A percentile compares a stretch with the other conserved stretches of the same genome.
Evolutionary conservation across 1,140 invertebrate species (phyloP).

Genomic region (Acromyrmex charruanus): DNA sequence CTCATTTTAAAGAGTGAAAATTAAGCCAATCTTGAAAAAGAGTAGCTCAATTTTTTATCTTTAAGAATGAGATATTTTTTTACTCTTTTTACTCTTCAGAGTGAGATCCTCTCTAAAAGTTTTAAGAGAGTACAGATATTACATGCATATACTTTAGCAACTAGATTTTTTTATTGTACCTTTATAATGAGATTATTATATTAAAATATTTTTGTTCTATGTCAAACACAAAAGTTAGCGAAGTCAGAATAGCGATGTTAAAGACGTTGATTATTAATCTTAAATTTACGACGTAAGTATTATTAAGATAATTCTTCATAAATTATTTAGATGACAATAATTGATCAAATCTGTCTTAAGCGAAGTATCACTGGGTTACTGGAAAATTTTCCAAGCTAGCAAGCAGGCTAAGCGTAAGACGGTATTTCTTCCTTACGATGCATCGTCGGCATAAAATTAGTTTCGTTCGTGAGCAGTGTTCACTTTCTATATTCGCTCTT

Average conservation of each 20-base stretch:
- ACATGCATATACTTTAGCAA: neutral
- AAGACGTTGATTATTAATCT: neutral
- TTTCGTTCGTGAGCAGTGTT: conserved; percentile 32
- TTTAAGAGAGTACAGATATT: too few species aligned
- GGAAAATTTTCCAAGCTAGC: conserved; percentile 67
- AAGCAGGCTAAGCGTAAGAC: conserved; percentile 45
- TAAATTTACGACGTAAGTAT: neutral
- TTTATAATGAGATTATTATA: neutral
- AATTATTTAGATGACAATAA: conserved; percentile 33
- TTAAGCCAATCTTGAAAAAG: too few species aligned
- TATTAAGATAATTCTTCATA: conserved; percentile 12
- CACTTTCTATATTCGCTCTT: conserved; percentile 11
- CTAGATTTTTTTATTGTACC: neutral
- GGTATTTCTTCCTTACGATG: conserved; percentile 51
- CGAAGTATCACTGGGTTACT: conserved; percentile 72
- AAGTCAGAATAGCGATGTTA: neutral
- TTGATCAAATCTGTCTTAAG: conserved; percentile 28
- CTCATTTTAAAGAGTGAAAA: too few species aligned
- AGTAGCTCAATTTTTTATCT: too few species aligned
- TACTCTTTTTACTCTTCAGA: too few species aligned
- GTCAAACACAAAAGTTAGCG: neutral
- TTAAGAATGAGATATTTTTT: too few species aligned
- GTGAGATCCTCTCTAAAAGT: too few species aligned
- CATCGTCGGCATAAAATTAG: conserved; percentile 52
- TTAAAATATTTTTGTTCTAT: neutral